Conservation (phyloP, 2,797 vertebrate species). For the Neostethus bicornis region DNA sequence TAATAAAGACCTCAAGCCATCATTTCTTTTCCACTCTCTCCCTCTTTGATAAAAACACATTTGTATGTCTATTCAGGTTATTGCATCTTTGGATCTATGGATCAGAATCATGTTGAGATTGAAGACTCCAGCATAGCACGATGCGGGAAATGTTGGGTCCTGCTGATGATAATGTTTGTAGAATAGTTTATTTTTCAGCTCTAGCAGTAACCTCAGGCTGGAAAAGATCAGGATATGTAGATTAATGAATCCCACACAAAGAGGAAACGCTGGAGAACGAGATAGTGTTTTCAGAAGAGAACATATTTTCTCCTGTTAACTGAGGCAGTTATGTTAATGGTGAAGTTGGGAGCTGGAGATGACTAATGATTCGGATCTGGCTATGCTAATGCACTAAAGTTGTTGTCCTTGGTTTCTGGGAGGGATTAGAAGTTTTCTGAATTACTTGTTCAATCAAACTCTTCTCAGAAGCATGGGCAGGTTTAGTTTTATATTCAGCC, state of each 20-base stretch:
- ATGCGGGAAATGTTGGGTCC: slow-evolving; percentile 14
- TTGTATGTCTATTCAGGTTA: slow-evolving; percentile 30
- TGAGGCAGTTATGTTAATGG: neutral
- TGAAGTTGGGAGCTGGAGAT: too few relatives aligned
- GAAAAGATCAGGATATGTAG: neutral
- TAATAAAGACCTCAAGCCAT: neutral
- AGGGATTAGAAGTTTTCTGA: too few relatives aligned
- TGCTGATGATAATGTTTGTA: slow-evolving; percentile 9
- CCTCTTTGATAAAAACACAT: slow-evolving; percentile 20
- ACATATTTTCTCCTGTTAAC: neutral
- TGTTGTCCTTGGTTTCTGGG: too few relatives aligned
- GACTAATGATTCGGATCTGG: too few relatives aligned
- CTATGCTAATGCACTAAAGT: too few relatives aligned
- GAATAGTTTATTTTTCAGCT: neutral
- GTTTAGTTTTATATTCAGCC: too few relatives aligned
- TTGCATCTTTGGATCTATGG: slow-evolving; percentile 20
- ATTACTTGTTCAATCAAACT: too few relatives aligned
- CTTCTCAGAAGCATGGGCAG: too few relatives aligned
- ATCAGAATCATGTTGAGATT: slow-evolving; percentile 34
- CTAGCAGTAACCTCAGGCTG: neutral
- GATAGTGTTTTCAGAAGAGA: neutral
- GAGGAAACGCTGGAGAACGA: neutral
- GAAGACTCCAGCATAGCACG: slow-evolving; percentile 16
- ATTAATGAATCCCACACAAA: neutral
- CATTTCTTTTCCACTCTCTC: slow-evolving; percentile 2